phyloP scores from a whole-genome alignment of 2,797 vertebrate genomes.

The Poecilia velifera region DNA sequence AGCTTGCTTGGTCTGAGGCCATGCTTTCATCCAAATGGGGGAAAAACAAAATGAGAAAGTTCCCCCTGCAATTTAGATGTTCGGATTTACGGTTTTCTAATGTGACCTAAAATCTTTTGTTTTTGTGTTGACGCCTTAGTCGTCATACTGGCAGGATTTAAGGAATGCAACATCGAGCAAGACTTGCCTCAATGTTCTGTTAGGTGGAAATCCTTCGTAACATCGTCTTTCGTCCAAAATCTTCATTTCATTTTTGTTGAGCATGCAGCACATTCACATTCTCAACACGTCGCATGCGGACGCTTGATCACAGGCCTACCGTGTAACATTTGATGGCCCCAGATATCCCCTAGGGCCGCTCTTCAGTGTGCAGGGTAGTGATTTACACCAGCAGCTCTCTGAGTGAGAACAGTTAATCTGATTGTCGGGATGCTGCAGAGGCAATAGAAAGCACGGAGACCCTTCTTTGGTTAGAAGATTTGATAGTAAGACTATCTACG shows the following conservation, averaged over 20 bases:
- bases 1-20: neutral
- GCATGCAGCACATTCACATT: neutral
- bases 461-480: neutral
- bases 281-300: neutral
- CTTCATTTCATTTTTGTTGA: neutral
- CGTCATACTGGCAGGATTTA: neutral
- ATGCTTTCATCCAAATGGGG: conserved; percentile 1
- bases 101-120: neutral
- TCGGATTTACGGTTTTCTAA: neutral
- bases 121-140: neutral
- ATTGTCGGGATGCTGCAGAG: neutral
- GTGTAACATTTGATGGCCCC: neutral
- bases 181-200: neutral
- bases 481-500: neutral
- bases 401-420: conserved; percentile 2
- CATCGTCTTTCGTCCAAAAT: neutral
- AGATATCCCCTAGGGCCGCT: neutral
- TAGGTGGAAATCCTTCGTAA: neutral
- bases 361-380: neutral
- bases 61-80: neutral
- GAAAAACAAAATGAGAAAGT: neutral
- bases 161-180: neutral
- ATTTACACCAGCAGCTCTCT: conserved; percentile 12
- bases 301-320: neutral
- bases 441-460: neutral